Evolutionary conservation across 1,140 invertebrate genomes (phyloP), one percentile per base, ranked within the genome.

Genomic region (Drosophila rufa): DNA sequence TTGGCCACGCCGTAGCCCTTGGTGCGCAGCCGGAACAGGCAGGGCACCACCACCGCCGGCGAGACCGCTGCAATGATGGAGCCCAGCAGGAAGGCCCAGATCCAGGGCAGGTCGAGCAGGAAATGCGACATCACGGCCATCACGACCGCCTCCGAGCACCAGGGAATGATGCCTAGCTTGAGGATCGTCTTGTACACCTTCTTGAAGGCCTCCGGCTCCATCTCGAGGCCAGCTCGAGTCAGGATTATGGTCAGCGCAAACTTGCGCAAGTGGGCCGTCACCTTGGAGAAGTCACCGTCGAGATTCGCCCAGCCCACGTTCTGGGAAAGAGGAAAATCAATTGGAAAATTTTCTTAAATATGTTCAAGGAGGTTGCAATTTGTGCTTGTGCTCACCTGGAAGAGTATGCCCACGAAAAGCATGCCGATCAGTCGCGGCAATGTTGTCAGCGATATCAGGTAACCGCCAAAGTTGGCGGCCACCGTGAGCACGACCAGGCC

Each of bases 21-120:
- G 61, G 95, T 95, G 14, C 97, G 94, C 9, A 99, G 94, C 46
- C 96, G 94, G 80, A 99, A 96, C 45, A 99, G 94, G 76, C 96
- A 97, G 0, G 98, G 98, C 15, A 99, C 98, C 4, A 99, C 96
- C 7, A 99, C 98, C 12, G 98, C 98, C 1, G 98, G 98, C 0
- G 98, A 98, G 7, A 99, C 98, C 1, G 98, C 98, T 2, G 97
- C 96, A 40, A 99, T 94, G 36, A 98, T 96, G 73, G 96, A 96
- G 75, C 97, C 97, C n/a, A 98, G 94, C 45, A 99, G 94, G 65
- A 98, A 95, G 57, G 95, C 95, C 97, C 98, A 99, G 68, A 95
- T 93, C 97, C 97, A 98, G 0, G 98, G 97, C 66, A 99, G 93
- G 58, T 94, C 94, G 11, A 99, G 94, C 7, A 99, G 92, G 62